phyloP scores from a whole-genome alignment of 2,888 invertebrate genomes.

The Mythimna impura region DNA sequence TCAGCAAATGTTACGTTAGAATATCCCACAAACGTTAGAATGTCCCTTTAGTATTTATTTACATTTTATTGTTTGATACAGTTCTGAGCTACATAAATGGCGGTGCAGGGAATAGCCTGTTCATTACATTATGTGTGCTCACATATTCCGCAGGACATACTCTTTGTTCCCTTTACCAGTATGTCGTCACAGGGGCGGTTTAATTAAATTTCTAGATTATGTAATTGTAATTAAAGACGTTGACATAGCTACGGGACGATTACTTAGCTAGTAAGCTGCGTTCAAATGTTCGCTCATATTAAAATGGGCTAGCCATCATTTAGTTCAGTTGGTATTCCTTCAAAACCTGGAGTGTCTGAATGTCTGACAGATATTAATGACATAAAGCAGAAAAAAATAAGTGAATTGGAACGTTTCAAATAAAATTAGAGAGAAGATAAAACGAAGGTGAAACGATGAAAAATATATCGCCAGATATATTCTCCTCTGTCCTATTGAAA shows the following conservation, averaged over 20 bases:
- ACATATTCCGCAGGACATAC: slow-evolving; percentile 31
- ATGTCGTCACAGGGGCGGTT: slow-evolving; percentile 40
- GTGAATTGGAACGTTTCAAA: slow-evolving; percentile 15
- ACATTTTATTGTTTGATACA: slow-evolving; percentile 32
- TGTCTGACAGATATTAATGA: slow-evolving; percentile 27
- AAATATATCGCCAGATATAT: background rate
- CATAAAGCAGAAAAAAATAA: slow-evolving; percentile 7
- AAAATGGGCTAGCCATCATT: slow-evolving; percentile 25
- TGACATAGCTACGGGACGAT: slow-evolving; percentile 37
- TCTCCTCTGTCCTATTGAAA: slow-evolving; percentile 6
- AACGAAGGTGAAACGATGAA: slow-evolving; percentile 2
- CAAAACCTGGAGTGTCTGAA: background rate
- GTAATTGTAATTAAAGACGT: slow-evolving; percentile 53
- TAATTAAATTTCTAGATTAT: slow-evolving; percentile 60
- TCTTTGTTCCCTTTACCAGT: slow-evolving; percentile 38
- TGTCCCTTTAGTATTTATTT: slow-evolving; percentile 8
- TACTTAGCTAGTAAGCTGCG: slow-evolving; percentile 19
- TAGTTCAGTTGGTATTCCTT: background rate
- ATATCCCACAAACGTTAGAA: slow-evolving; percentile 10
- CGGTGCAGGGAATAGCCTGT: slow-evolving; percentile 20
- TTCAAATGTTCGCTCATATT: slow-evolving; percentile 16
- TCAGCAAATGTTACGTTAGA: slow-evolving; percentile 2
- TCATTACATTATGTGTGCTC: slow-evolving; percentile 21
- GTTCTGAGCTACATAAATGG: slow-evolving; percentile 6
- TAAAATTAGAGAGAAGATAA: slow-evolving; percentile 20